Evolutionary conservation across 2,797 vertebrate genomes (phyloP).

Genomic region (Selene dorsalis): DNA sequence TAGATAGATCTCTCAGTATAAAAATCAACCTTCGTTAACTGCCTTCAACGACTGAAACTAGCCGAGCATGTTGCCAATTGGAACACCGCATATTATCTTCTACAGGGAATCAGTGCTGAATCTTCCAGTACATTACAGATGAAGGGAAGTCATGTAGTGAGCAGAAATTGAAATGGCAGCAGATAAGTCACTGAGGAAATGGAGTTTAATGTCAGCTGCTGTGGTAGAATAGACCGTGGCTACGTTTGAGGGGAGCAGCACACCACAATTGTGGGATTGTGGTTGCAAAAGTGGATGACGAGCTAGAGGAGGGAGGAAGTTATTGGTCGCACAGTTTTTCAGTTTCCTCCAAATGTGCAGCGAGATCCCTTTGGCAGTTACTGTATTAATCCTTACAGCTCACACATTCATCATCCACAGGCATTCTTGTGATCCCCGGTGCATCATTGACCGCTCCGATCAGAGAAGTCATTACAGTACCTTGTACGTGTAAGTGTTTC

Average conservation of each 20-base stretch:
- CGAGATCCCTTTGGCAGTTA: conserved; percentile 15
- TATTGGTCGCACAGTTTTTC: conserved; percentile 7
- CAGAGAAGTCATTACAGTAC: conserved; percentile 17
- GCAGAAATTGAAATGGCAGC: conserved; percentile 79
- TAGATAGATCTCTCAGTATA: not conserved
- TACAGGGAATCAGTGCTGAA: conserved; percentile 60
- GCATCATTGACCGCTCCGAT: conserved; percentile 11
- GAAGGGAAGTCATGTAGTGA: conserved; percentile 66
- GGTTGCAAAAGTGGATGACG: conserved; percentile 47
- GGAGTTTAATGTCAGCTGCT: conserved; percentile 76
- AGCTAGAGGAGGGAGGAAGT: conserved; percentile 9
- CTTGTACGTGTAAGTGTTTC: not conserved
- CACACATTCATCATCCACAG: not conserved
- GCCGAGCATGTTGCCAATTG: conserved; percentile 45
- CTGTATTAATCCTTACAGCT: conserved; percentile 22
- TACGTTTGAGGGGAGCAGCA: conserved; percentile 45
- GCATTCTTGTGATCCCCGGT: conserved; percentile 11
- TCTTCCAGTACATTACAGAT: conserved; percentile 65
- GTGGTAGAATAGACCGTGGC: conserved; percentile 62
- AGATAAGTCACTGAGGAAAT: conserved; percentile 79
- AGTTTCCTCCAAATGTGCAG: conserved; percentile 9
- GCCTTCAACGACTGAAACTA: conserved; percentile 27
- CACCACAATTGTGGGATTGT: conserved; percentile 45
- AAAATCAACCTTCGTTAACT: no score
- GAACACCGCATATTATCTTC: conserved; percentile 55